Evolutionary conservation across 2,113 vertebrate species (phyloP), one percentile per base, ranked within the genome.

Genomic region (Corynorhinus townsendii): DNA sequence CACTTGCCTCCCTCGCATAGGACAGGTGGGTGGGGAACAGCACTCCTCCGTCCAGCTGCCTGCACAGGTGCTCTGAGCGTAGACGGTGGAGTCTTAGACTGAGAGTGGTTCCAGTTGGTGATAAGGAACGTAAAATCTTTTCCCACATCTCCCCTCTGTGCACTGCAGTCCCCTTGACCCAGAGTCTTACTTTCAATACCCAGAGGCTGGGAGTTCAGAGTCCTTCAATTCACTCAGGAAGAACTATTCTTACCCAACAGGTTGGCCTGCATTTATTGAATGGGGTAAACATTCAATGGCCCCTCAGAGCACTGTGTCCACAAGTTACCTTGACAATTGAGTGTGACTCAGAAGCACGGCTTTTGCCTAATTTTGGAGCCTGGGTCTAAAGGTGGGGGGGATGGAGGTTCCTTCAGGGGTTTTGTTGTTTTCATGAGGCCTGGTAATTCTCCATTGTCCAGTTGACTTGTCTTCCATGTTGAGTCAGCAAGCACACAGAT

Each of bases 1-100:
- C 3, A 3, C 43, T 54, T 30, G 45, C 47, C 59, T 64, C 47
- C 71, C 72, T 56, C 62, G 33, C 52, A 17, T 22, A 64, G 79
- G 26, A n/a, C 8, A 20, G 15, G 14, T n/a, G 30, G 15, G 14
- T n/a, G 4, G 56, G 40, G 17, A 47, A 40, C n/a, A 69, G 45
- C 11, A 9, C 12, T 11, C 20, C 35, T 35, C 52, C 10, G 0
- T 12, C 11, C 4, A 1, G 11, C 47, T 10, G 35, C 17, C 49
- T 72, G 14, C 16, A 40, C 30, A 4, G 43, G 24, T 77, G 77
- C 30, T 16, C n/a, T 15, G 3, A 56, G 56, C 64, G 38, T 15
- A 7, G 20, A 28, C 1, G 2, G n/a, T 38, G 45, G 82, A 16
- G 7, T 47, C 72, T 91, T 20, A 11, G 35, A 40, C 22, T 28